phyloP scores from a whole-genome alignment of 1,140 invertebrate genomes.

The Drosophila burlai region DNA sequence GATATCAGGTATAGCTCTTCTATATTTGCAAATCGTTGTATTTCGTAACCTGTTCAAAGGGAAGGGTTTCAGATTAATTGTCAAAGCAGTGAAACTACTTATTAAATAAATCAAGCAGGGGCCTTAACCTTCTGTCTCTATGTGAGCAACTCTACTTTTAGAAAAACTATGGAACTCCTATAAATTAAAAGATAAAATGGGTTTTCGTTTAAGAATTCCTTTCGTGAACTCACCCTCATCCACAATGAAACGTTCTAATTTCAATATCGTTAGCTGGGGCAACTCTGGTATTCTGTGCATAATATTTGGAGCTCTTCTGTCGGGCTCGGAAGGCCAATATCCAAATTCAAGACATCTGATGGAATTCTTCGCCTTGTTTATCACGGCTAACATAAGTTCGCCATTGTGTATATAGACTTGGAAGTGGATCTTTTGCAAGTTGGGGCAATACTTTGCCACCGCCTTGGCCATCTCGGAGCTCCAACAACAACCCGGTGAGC shows the following conservation, averaged over 20 bases:
- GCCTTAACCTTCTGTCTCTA: no score
- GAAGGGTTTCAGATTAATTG: background rate
- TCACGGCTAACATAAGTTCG: background rate
- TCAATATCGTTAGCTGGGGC: background rate
- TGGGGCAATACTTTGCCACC: no score
- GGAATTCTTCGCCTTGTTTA: background rate
- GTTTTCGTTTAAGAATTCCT: background rate
- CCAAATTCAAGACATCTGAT: background rate
- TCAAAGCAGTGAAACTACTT: background rate
- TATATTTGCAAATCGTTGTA: background rate
- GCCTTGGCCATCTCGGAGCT: no score
- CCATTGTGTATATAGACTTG: background rate
- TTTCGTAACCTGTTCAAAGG: background rate
- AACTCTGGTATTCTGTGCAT: background rate
- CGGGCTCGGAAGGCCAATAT: accelerated
- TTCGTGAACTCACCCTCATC: background rate
- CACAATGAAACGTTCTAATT: background rate
- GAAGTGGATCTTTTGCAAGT: background rate
- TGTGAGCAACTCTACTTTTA: no score
- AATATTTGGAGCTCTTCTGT: background rate
- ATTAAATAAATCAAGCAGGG: background rate
- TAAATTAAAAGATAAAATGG: no score
- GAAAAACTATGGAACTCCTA: no score
- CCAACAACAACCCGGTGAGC: no score
- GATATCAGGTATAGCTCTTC: background rate